Evolutionary conservation across 2,113 vertebrate genomes (phyloP).

Genomic region (Cygnus buccinator): DNA sequence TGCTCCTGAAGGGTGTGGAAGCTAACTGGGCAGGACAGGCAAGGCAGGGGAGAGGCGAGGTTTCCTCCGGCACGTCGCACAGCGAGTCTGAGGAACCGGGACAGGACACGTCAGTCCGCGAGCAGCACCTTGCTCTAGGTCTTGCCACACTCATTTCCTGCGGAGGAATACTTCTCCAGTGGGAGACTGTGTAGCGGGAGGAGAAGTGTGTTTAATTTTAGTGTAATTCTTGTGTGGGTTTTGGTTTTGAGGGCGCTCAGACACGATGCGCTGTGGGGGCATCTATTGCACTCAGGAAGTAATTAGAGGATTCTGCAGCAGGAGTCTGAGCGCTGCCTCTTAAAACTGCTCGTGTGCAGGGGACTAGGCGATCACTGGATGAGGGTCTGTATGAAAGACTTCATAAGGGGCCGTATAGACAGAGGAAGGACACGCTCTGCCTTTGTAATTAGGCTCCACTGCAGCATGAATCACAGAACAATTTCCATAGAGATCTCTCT

Average conservation of each 20-base stretch:
- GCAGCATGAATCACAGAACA: background rate
- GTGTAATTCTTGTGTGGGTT: background rate
- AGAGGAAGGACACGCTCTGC: background rate
- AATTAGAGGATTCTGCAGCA: background rate
- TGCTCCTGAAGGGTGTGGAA: slow-evolving; percentile 25
- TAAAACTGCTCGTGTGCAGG: background rate
- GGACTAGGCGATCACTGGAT: background rate
- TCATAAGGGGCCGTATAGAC: background rate
- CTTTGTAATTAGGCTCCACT: background rate
- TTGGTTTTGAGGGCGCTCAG: background rate
- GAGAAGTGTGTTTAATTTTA: background rate
- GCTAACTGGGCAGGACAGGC: slow-evolving; percentile 30
- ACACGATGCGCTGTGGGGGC: background rate
- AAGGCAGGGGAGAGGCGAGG: background rate
- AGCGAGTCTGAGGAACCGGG: background rate
- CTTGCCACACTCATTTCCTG: background rate
- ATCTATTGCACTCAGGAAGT: background rate
- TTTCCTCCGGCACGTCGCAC: background rate
- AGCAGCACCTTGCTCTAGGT: background rate
- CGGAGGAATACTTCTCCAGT: background rate
- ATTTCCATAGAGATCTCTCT: background rate
- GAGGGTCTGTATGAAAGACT: background rate
- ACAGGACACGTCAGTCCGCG: background rate
- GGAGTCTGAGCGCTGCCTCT: background rate
- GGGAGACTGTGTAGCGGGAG: background rate